A percentile compares a stretch with the other conserved stretches of the same genome.
Evolutionary conservation across 2,797 vertebrate genomes (phyloP).

Genomic region (Merluccius polli): DNA sequence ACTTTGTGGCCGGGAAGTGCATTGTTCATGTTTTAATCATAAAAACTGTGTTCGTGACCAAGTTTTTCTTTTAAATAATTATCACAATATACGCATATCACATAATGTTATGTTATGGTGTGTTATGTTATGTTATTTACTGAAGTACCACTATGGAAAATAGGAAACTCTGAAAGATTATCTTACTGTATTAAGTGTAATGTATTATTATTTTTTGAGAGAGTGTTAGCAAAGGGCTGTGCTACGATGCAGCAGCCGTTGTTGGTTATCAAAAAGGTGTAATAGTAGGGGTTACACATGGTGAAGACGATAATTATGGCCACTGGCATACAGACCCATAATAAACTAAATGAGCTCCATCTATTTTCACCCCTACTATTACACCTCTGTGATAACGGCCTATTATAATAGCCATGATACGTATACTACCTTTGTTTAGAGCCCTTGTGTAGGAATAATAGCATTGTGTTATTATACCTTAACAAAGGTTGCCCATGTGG

Average conservation of each 20-base stretch:
- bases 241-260: not conserved
- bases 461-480: conserved; percentile 12
- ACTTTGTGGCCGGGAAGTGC: not conserved
- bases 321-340: not conserved
- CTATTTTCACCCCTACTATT: not conserved
- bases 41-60: not conserved
- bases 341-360: not conserved
- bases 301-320: not conserved
- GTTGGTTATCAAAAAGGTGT: not conserved
- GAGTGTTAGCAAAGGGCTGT: conserved; percentile 10
- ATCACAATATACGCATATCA: too few species aligned
- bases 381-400: not conserved
- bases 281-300: not conserved
- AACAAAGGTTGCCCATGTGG: conserved; percentile 25
- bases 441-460: conserved; percentile 25
- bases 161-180: not conserved
- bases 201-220: conserved; percentile 10
- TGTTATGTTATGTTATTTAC: not conserved
- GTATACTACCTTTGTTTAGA: conserved; percentile 41
- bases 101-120: not conserved
- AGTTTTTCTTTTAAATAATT: too few species aligned
- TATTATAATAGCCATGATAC: conserved; percentile 29
- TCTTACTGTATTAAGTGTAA: conserved; percentile 3
- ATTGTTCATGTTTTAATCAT: not conserved
- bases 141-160: conserved; percentile 3